Conservation (phyloP, 2,888 invertebrate species). For the Phengaris alcon region DNA sequence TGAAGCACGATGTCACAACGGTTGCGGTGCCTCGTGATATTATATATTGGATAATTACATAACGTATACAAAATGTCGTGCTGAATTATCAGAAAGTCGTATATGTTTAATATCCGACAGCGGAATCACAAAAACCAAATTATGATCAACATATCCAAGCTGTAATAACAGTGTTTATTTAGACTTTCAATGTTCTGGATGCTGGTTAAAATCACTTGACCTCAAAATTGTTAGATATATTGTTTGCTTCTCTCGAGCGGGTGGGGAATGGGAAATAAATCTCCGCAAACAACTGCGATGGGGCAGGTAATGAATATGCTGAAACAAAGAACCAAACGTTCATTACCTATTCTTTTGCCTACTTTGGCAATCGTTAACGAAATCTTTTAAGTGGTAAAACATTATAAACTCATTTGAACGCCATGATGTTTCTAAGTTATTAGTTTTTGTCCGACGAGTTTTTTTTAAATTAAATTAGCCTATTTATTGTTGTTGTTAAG, state of each 20-base stretch:
- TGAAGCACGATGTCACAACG: slow-evolving; percentile 28
- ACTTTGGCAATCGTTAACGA: slow-evolving; percentile 64
- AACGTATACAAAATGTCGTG: not conserved
- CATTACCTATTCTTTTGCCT: slow-evolving; percentile 71
- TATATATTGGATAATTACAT: not conserved
- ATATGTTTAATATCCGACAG: not conserved
- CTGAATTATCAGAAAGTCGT: not conserved
- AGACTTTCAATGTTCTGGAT: slow-evolving; percentile 57
- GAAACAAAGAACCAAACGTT: slow-evolving; percentile 68
- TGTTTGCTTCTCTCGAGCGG: slow-evolving; percentile 62
- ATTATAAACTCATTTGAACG: slow-evolving; percentile 14
- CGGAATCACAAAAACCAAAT: not conserved
- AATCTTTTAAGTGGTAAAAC: slow-evolving; percentile 4
- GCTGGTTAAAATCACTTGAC: slow-evolving; percentile 58
- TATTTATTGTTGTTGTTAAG: not conserved
- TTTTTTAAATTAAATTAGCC: too few relatives aligned
- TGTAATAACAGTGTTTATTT: slow-evolving; percentile 42
- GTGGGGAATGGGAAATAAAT: slow-evolving; percentile 55
- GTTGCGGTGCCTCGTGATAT: not conserved
- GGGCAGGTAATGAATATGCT: slow-evolving; percentile 73
- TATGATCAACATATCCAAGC: not conserved
- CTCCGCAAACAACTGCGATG: slow-evolving; percentile 60
- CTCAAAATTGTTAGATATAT: slow-evolving; percentile 68
- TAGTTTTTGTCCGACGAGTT: not conserved
- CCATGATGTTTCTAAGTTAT: not conserved